These are phyloP conservation scores for Diglossa cyanea DNA, from an alignment of 2,797 vertebrate genomes.

Conservation along the genomic window DNA sequence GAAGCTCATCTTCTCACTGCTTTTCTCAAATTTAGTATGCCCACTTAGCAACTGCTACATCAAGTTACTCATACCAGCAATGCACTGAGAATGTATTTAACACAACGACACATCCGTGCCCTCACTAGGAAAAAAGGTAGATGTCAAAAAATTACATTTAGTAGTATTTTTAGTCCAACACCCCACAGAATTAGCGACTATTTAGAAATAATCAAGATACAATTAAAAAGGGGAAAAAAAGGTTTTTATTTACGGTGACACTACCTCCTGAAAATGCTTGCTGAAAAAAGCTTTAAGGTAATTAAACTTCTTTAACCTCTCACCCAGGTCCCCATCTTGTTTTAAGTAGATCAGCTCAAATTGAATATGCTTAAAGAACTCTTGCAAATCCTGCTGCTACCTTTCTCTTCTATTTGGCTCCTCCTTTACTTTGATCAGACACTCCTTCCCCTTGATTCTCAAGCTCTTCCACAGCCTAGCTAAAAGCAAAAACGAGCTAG, in stretches of 20 bases:
- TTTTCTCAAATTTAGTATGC: not conserved
- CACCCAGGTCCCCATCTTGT: rapidly evolving
- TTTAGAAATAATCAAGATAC: not conserved
- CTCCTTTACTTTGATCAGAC: not conserved
- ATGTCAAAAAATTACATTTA: not conserved
- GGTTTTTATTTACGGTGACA: not conserved
- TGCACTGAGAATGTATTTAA: not conserved
- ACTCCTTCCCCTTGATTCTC: not conserved
- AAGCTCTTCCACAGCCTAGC: not conserved
- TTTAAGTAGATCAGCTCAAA: not conserved
- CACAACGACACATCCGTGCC: not conserved
- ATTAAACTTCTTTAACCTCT: not conserved
- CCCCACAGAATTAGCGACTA: not conserved
- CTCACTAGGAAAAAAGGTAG: not conserved
- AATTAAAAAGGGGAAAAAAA: not conserved
- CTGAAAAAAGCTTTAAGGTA: not conserved
- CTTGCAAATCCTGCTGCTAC: not conserved
- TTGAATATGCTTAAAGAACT: not conserved
- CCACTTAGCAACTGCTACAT: not conserved
- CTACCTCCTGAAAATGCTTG: not conserved
- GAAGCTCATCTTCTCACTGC: not conserved
- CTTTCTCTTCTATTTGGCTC: not conserved
- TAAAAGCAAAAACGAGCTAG: constrained; percentile 26
- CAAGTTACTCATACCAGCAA: not conserved
- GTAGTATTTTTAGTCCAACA: not conserved